Base-by-base conservation (phyloP, 2,888 invertebrate genomes). In the Blastobasis adustella region DNA sequence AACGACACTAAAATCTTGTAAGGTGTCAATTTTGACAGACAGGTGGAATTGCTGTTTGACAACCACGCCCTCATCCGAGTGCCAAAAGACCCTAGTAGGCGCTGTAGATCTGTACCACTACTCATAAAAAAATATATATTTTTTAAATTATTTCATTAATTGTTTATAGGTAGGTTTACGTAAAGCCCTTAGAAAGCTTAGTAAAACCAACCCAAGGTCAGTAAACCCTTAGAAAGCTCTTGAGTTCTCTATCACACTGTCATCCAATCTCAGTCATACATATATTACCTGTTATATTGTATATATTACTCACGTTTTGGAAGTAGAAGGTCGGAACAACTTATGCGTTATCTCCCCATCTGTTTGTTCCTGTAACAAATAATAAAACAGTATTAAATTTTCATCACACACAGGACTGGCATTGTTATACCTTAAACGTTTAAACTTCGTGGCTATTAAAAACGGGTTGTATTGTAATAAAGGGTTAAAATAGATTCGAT, bases 281-380 rank as follows among this genome's bases (percentile, higher is more conserved):
- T 23, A 23, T 9, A 0, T 46, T 46, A 38, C 37, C n/a, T 38
- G 1, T 5, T 5, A 5, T 5, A 8, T 46, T 37, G 9, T 46
- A 38, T 10, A 45, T 10, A 37, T 9, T 54, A 77, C 86, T 84
- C 62, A 86, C 87, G 61, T 55, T 65, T 78, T 79, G 0, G 87
- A 83, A 39, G 85, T 81, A 2, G 89, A 86, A 2, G 89, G 87
- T 38, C 87, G 76, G 63, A 87, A 89, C 36, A 87, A 67, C 65
- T 87, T 89, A 62, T 86, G 89, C 53, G 82, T 86, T 71, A 88
- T 83, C 60, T 77, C 78, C 47, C 65, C 71, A 46, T 77, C 78
- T 49, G 76, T 78, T 51, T 73, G 73, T 50, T 66, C 68, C 89
- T 89, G 87, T 43, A 88, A 88, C 74, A 83, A 85, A 58, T 57